phyloP scores from a whole-genome alignment of 1,140 invertebrate genomes.

The Drosophila tani region DNA sequence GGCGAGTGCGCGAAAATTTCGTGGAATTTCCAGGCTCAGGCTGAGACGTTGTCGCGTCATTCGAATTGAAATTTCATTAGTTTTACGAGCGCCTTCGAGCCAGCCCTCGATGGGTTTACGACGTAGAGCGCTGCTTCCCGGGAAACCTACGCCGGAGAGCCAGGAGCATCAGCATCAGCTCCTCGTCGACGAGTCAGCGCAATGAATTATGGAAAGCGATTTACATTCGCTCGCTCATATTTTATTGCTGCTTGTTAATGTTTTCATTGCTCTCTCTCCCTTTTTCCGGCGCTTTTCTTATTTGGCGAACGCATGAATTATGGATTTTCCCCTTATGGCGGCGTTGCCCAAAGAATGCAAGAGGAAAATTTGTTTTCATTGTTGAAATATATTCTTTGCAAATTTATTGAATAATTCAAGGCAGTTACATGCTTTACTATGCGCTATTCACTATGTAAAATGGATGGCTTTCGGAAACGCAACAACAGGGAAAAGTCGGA shows the following conservation, averaged over 20 bases:
- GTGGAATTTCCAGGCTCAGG: slow-evolving; percentile 63
- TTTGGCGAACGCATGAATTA: slow-evolving; percentile 80
- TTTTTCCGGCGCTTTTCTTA: slow-evolving; percentile 51
- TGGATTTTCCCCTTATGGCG: slow-evolving; percentile 74
- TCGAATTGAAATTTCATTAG: slow-evolving; percentile 82
- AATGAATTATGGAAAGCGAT: slow-evolving; percentile 80
- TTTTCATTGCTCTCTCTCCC: slow-evolving; percentile 65
- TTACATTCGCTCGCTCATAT: slow-evolving; percentile 77
- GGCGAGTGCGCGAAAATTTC: slow-evolving; percentile 79
- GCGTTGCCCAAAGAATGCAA: slow-evolving; percentile 57
- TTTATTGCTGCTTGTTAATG: slow-evolving; percentile 78
- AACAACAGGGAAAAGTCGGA: background rate
- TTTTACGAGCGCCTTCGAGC: slow-evolving; percentile 61
- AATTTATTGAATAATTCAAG: slow-evolving; percentile 67
- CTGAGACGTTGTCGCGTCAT: slow-evolving; percentile 60
- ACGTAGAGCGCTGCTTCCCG: slow-evolving; percentile 49
- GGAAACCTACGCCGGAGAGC: slow-evolving; percentile 41
- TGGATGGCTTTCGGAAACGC: slow-evolving; percentile 7
- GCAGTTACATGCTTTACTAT: background rate
- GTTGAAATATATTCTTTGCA: slow-evolving; percentile 58
- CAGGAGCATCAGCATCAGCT: slow-evolving; percentile 11
- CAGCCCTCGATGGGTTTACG: slow-evolving; percentile 66
- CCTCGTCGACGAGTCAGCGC: slow-evolving; percentile 39
- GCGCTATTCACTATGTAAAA: slow-evolving; percentile 14
- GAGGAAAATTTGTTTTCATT: slow-evolving; percentile 67